phyloP scores from a whole-genome alignment of 1,140 invertebrate genomes.

The Caenorhabditis remanei region DNA sequence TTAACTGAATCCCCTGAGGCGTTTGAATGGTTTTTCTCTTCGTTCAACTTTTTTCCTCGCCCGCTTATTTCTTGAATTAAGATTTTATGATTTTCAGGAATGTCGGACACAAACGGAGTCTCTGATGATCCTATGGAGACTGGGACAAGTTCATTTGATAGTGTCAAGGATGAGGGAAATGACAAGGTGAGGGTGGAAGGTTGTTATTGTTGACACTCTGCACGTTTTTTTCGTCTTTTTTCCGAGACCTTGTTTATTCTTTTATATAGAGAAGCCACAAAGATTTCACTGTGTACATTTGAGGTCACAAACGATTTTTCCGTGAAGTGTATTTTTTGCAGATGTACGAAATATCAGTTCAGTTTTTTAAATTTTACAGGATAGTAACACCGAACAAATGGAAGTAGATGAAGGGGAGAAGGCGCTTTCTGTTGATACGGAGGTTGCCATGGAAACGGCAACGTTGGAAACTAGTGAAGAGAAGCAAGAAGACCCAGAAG shows the following conservation, averaged over 20 bases:
- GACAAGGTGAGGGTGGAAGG: conserved; percentile 18
- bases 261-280: neutral
- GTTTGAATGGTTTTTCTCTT: no score
- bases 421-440: neutral
- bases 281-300: neutral
- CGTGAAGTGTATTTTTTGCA: neutral
- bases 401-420: conserved; percentile 11
- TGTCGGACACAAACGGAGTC: conserved; percentile 40
- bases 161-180: conserved; percentile 17
- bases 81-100: neutral
- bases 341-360: neutral
- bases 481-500: neutral
- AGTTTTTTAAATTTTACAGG: conserved; percentile 23
- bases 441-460: neutral
- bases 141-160: conserved; percentile 3
- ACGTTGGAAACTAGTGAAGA: neutral
- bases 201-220: conserved; percentile 48
- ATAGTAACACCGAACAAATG: neutral
- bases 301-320: neutral
- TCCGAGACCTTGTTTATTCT: conserved; percentile 24
- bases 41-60: no score
- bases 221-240: neutral
- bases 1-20: no score
- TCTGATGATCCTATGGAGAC: conserved; percentile 25
- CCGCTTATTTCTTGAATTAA: neutral